Conservation (phyloP, 2,797 vertebrate species). For the Hipposideros larvatus region DNA sequence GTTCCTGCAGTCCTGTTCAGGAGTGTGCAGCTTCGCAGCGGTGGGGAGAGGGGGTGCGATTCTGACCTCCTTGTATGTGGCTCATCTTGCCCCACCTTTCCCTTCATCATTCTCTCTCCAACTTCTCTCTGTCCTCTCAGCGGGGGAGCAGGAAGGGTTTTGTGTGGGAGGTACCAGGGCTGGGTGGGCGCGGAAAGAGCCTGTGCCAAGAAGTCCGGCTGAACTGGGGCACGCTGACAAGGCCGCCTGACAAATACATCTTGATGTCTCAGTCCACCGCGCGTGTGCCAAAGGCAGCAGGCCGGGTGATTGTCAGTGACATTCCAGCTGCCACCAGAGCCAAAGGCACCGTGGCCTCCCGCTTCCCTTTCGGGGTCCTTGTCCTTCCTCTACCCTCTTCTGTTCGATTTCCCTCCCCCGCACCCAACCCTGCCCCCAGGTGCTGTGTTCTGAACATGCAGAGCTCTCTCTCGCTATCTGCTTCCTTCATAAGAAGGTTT, state of each 20-base stretch:
- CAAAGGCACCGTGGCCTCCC: not conserved
- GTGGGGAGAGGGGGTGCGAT: too few species aligned
- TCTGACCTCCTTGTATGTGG: not conserved
- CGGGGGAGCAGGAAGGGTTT: not conserved
- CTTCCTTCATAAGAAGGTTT: not conserved
- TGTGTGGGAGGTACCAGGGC: not conserved
- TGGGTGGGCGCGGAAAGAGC: not conserved
- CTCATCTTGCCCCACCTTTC: not conserved
- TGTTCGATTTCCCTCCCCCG: not conserved
- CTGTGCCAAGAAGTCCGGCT: not conserved
- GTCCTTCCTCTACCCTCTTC: not conserved
- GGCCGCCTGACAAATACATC: conserved; percentile 27
- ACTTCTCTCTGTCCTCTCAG: not conserved
- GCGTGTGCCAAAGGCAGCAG: not conserved
- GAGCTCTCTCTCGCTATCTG: not conserved
- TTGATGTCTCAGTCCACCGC: conserved; percentile 31
- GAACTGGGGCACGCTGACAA: conserved; percentile 5
- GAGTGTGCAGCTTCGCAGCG: not conserved
- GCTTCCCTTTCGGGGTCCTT: not conserved
- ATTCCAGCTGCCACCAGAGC: conserved; percentile 54
- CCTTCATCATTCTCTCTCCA: not conserved
- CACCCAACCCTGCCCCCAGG: not conserved
- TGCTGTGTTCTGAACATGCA: not conserved
- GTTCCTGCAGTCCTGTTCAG: not conserved
- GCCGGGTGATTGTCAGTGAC: not conserved